Evolutionary conservation across 2,797 vertebrate genomes (phyloP).

Genomic region (Columba guinea): DNA sequence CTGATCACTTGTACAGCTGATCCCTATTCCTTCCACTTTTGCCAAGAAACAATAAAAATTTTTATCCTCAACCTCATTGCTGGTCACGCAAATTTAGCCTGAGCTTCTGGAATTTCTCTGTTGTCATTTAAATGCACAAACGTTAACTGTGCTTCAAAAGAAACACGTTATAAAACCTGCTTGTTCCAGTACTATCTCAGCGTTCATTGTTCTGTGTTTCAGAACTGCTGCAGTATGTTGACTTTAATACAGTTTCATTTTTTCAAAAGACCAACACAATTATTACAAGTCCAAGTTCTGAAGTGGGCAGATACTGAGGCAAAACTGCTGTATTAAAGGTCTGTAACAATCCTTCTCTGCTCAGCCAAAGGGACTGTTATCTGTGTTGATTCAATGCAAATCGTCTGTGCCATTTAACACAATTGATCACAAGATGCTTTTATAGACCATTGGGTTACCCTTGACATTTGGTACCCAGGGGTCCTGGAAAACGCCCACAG

Average conservation of each 20-base stretch:
- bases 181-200: background rate
- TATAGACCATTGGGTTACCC: conserved; percentile 28
- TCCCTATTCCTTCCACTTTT: background rate
- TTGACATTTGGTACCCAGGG: conserved; percentile 8
- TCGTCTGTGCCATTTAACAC: conserved; percentile 29
- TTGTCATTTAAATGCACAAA: background rate
- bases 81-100: background rate
- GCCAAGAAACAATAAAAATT: background rate
- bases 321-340: background rate
- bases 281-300: background rate
- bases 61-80: background rate
- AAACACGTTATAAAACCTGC: background rate
- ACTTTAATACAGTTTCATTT: background rate
- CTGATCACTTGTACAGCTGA: background rate
- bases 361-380: conserved; percentile 26
- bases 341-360: conserved; percentile 16
- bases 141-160: background rate
- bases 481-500: background rate
- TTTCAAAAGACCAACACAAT: background rate
- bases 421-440: conserved; percentile 43
- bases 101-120: background rate
- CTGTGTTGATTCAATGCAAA: conserved; percentile 23
- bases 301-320: background rate
- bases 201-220: background rate
- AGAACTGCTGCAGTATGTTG: background rate